Percentiles rank a stretch among this genome's conserved stretches.
These are phyloP conservation scores for Procavia capensis DNA, from an alignment of 2,113 vertebrate genomes.

Conservation along the genomic window DNA sequence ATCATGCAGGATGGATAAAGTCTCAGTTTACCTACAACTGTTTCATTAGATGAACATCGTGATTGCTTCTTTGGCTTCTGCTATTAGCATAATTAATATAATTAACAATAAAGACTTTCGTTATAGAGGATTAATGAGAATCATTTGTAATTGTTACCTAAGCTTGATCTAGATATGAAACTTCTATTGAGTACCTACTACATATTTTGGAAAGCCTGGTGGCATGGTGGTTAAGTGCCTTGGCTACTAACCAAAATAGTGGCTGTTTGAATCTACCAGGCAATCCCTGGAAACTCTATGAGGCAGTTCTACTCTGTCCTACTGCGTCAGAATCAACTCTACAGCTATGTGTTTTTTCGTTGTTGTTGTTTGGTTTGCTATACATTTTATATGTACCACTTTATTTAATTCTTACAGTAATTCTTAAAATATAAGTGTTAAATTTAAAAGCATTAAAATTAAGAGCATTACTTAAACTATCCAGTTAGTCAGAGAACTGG, in stretches of 20 bases:
- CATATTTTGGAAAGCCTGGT: neutral
- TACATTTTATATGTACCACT: neutral
- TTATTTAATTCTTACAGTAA: neutral
- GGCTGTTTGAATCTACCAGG: no score
- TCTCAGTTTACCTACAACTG: neutral
- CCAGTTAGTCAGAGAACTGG: neutral
- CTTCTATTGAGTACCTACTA: constrained; percentile 32
- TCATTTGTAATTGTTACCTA: constrained; percentile 19
- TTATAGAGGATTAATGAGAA: constrained; percentile 40
- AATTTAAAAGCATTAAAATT: neutral
- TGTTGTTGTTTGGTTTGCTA: neutral
- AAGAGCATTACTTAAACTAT: neutral
- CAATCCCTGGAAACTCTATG: no score
- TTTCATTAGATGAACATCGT: neutral
- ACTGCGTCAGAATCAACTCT: no score
- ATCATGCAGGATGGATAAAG: accelerated
- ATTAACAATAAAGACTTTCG: constrained; percentile 65
- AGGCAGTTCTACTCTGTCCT: no score
- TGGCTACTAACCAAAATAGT: no score
- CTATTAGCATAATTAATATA: constrained; percentile 66
- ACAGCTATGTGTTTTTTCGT: no score
- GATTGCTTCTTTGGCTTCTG: constrained; percentile 53
- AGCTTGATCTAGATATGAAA: constrained; percentile 8
- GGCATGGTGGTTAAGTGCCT: no score
- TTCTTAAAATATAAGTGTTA: neutral